phyloP scores from a whole-genome alignment of 1,140 invertebrate genomes.

The Drosophila paulistorum region DNA sequence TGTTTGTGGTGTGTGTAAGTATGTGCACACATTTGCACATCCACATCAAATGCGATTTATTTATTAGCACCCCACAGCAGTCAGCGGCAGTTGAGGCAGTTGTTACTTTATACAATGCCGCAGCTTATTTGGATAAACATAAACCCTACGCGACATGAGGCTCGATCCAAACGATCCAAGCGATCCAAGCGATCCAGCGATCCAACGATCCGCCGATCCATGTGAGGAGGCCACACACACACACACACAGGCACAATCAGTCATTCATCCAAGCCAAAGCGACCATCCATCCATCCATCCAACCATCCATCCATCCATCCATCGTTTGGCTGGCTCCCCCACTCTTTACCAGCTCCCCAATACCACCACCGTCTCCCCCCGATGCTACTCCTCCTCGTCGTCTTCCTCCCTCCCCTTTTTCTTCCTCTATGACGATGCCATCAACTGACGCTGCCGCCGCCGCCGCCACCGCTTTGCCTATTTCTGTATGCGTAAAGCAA shows the following conservation, averaged over 20 bases:
- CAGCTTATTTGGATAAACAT: constrained; percentile 76
- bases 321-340: constrained; percentile 58
- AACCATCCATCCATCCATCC: constrained; percentile 28
- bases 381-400: too few relatives aligned
- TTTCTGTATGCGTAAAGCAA: constrained; percentile 80
- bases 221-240: constrained; percentile 52
- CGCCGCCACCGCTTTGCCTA: constrained; percentile 47
- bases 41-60: constrained; percentile 70
- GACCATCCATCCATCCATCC: constrained; percentile 32
- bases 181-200: constrained; percentile 3
- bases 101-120: constrained; percentile 68
- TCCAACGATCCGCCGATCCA: constrained; percentile 31
- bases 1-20: neutral
- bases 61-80: constrained; percentile 73
- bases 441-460: neutral
- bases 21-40: constrained; percentile 26
- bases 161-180: neutral
- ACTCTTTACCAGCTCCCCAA: constrained; percentile 17
- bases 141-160: constrained; percentile 52
- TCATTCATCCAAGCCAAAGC: constrained; percentile 48
- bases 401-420: too few relatives aligned
- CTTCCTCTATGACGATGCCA: neutral
- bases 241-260: constrained; percentile 20
- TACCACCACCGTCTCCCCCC: neutral
- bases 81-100: constrained; percentile 24